Percentiles rank a stretch among this genome's conserved stretches.
Conservation (phyloP, 2,888 invertebrate species). For the Chouioia cunea region DNA sequence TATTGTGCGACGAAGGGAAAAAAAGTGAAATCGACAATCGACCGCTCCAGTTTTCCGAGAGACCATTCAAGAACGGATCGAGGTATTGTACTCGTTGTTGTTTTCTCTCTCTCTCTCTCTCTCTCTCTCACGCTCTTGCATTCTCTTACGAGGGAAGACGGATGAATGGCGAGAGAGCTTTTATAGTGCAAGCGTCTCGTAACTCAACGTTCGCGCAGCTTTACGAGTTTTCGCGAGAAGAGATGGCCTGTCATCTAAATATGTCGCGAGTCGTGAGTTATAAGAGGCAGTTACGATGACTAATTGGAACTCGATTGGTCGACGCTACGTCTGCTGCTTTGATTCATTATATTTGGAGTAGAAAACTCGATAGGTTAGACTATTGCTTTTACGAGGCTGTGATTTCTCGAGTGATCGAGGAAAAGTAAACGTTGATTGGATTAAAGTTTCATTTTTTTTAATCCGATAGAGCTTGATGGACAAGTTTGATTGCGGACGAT, state of each 20-base stretch:
- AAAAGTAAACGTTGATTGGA: too few species aligned
- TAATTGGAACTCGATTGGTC: slow-evolving; percentile 41
- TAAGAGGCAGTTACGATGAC: slow-evolving; percentile 37
- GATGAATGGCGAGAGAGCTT: slow-evolving; percentile 15
- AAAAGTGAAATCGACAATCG: slow-evolving; percentile 46
- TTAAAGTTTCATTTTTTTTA: too few species aligned
- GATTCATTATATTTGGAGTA: slow-evolving; percentile 28
- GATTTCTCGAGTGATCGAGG: slow-evolving; percentile 22
- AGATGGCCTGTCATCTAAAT: slow-evolving; percentile 42
- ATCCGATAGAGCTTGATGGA: too few species aligned
- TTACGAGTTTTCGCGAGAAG: slow-evolving; percentile 54
- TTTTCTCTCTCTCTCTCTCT: neutral
- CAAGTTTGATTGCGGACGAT: too few species aligned
- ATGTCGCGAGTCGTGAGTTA: slow-evolving; percentile 34
- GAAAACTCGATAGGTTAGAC: too few species aligned
- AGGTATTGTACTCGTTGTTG: neutral
- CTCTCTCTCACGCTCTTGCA: neutral
- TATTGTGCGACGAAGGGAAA: slow-evolving; percentile 11
- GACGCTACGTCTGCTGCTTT: slow-evolving; percentile 18
- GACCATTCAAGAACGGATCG: neutral
- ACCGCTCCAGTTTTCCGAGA: neutral
- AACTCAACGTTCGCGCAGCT: slow-evolving; percentile 44
- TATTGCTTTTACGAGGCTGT: neutral
- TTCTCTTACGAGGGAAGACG: neutral
- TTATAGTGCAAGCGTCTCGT: slow-evolving; percentile 36